Evolutionary conservation across 2,888 invertebrate species (phyloP), one percentile per base, ranked within the genome.

Genomic region (Tyria jacobaeae): DNA sequence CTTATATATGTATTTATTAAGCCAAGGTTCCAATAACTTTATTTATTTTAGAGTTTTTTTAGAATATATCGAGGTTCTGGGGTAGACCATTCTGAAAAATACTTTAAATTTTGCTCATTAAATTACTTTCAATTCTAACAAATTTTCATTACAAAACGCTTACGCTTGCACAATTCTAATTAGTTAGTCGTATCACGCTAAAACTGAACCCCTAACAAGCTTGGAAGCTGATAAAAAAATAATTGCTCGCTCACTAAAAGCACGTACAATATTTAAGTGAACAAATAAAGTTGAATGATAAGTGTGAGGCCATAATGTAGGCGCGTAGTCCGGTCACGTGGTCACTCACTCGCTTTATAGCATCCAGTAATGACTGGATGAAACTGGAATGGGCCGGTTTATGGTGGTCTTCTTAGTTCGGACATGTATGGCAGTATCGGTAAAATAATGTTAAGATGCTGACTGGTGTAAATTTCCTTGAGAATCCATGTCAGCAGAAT

Each of bases 231-330:
- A 60, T 70, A 64, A 62, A 71, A 75, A 62, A 69, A 71, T 44
- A 77, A 71, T 77, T 74, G 66, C 78, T 60, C 10, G 52, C 55
- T 41, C 49, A 56, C 27, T 41, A 44, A 66, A 65, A 63, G 66
- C 75, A 75, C 78, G 72, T 77, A 78, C 64, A 71, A 78, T 71
- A 75, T 75, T 78, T 75, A 75, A 75, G 78, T 71, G 64, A 69
- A 66, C 66, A 66, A 78, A 75, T 78, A 78, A 75, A 75, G 73
- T 72, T 78, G 76, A 73, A 75, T 78, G 75, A 78, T 78, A 71
- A 75, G 78, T 78, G 76, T 78, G 64, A 49, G 62, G 78, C 69
- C 63, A 72, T 75, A 78, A 78, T 75, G 63, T 49, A 67, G 56
- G 76, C 63, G 66, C 69, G 57, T 64, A 75, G 66, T 75, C 75